Evolutionary conservation across 2,888 invertebrate genomes (phyloP), one percentile per base, ranked within the genome.

Genomic region (Neria commutata): DNA sequence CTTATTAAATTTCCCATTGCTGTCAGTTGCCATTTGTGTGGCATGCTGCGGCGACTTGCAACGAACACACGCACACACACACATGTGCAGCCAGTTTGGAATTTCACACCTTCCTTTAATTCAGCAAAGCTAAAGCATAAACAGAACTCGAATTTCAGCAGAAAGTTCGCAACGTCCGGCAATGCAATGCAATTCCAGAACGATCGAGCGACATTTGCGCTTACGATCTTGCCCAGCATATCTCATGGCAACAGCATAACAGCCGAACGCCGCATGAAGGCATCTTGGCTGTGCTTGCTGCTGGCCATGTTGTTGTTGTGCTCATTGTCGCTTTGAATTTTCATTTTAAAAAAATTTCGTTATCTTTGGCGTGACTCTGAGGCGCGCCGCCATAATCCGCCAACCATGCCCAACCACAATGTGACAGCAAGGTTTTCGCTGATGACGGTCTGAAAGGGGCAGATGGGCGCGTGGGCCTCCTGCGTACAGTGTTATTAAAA

Each of bases 1-100:
- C 67, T 67, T 68, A 70, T 68, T 68, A 70, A 70, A 68, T 68
- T 65, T 63, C 63, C 66, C 65, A n/a, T 63, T 68, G 53, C 49
- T 54, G 56, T 56, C 47, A 56, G 45, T 62, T 48, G 25, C 24
- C 46, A 46, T 25, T 14, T 45, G 53, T 11, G 11, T 53, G 37
- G 37, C 37, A n/a, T n/a, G 14, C 16, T 8, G 4, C 21, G 42
- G 42, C 42, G 21, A 19, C 19, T 42, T 42, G 17, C 42, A 17
- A 2, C 17, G 17, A 19, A 5, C 19, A 14, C 21, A 5, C 14
- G 4, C 4, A 21, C 42, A 3, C 21, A 21, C 19, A 8, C 19
- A 14, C 10, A n/a, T n/a, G n/a, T n/a, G n/a, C n/a, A n/a, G n/a
- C n/a, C n/a, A n/a, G n/a, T n/a, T n/a, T n/a, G 42, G 21, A 42